Evolutionary conservation across 2,797 vertebrate species (phyloP), one percentile per base, ranked within the genome.

Genomic region (Valencia hispanica): DNA sequence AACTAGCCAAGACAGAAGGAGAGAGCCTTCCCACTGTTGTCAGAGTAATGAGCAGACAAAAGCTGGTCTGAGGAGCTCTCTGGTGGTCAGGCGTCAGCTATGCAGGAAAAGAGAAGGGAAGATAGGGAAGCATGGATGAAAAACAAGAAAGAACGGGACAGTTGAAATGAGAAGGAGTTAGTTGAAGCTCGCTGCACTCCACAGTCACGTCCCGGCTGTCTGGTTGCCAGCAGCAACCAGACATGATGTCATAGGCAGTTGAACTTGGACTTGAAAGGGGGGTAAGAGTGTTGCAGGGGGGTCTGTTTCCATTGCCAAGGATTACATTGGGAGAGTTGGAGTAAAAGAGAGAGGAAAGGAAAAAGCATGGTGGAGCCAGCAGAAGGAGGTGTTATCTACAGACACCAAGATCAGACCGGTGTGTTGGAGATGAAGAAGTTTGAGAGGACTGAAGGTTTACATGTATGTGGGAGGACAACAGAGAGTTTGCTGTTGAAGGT

Each of bases 231-330:
- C 85, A 87, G 96, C 96, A 97, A 97, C 96, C 95, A 97, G 97
- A 97, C 96, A 96, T 97, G 96, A 97, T 96, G 96, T 97, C 96
- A 97, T 96, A 95, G 93, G 93, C 94, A 95, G 96, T 95, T 96
- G 96, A 96, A 97, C 96, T 96, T 96, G 95, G 95, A 96, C 95
- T 96, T 96, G 89, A 86, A 83, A 84, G 74, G 80, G 93, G 91
- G 77, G 51, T 10, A 5, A 25, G 80, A 81, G 79, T 71, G 84
- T 45, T 70, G 53, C 36, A 66, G 51, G 79, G 91, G 93, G 90
- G 87, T 88, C 90, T 91, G 87, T 92, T 86, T 93, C 90, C 87
- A 83, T 87, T 95, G 94, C 94, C 93, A 95, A 95, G 94, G 91
- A 93, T 93, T 89, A 92, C 86, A 91, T 63, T 84, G 88, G 78